Evolutionary conservation across 2,888 invertebrate species (phyloP).

Genomic region (Coelinius sp.): DNA sequence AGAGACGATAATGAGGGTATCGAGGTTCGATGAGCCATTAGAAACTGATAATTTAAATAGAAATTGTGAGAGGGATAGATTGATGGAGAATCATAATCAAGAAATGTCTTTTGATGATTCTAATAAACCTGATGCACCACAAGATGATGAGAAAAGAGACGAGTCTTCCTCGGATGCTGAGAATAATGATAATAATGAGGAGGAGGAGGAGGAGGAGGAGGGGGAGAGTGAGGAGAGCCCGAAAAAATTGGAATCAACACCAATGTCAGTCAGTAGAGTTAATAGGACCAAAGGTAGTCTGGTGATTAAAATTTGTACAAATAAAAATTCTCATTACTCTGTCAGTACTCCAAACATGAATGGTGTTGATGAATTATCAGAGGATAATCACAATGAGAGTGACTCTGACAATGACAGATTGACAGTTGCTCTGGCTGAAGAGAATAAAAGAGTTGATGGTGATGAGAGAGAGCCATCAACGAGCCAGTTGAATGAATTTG

Average conservation of each 20-base stretch:
- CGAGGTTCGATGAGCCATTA: constrained; percentile 46
- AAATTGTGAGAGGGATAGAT: constrained; percentile 43
- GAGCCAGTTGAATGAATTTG: neutral
- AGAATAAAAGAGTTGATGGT: constrained; percentile 36
- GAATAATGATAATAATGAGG: constrained; percentile 59
- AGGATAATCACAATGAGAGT: constrained; percentile 42
- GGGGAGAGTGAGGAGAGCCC: constrained; percentile 33
- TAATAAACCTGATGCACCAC: constrained; percentile 17
- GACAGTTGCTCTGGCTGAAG: neutral
- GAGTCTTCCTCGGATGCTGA: constrained; percentile 36
- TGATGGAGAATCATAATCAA: constrained; percentile 26
- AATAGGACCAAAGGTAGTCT: constrained; percentile 64
- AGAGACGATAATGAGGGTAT: constrained; percentile 63
- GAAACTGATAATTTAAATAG: constrained; percentile 42
- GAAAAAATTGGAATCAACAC: constrained; percentile 34
- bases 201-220: constrained; percentile 43
- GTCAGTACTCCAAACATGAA: constrained; percentile 52
- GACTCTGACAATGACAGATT: constrained; percentile 40
- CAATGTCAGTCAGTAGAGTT: constrained; percentile 56
- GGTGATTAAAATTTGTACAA: constrained; percentile 68
- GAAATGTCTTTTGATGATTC: constrained; percentile 29
- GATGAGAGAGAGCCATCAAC: neutral
- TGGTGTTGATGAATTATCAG: constrained; percentile 48
- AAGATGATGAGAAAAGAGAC: constrained; percentile 33
- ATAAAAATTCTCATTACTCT: constrained; percentile 65